Evolutionary conservation across 2,113 vertebrate species (phyloP), one percentile per base, ranked within the genome.

Genomic region (Peromyscus polionotus): DNA sequence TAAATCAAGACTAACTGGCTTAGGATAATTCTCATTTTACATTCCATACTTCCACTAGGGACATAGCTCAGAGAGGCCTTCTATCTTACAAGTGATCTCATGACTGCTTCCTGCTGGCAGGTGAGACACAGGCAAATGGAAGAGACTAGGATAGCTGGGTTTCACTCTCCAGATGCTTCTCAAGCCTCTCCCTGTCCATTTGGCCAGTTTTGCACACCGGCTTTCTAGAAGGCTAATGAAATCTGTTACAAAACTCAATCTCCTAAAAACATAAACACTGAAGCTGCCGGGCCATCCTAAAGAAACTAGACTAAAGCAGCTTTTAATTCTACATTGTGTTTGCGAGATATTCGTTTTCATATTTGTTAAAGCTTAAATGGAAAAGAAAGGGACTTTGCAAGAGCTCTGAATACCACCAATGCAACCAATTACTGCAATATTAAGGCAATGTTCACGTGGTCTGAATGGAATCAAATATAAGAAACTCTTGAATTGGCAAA

Each of bases 371-470:
- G 10, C 3, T 14, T 39, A 81, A n/a, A 93, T 3, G 51, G 33
- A 96, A 96, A 95, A 45, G 22, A 79, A 87, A 94, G 51, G 10
- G 26, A 73, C 26, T 94, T 65, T 51, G 51, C 19, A 93, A n/a
- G 13, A 4, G 2, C 14, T 28, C 28, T 59, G 61, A 91, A 79
- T 61, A 75, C 22, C 54, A 91, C n/a, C 65, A 85, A 68, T n/a
- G 2, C 19, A 33, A 77, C 0, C 89, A n/a, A 75, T 33, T 65
- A 54, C n/a, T 36, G 45, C 84, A 81, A 51, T 39, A 54, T 70
- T 70, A 93, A 85, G 33, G 83, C 20, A 86, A 63, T 10, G 36
- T 91, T 88, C 77, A 87, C 7, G 19, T 59, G 48, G 70, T 3
- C 88, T 7, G 13, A 79, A 94, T 14, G n/a, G 31, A 42, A 45